A percentile compares a stretch with the other conserved stretches of the same genome.
phyloP scores from a whole-genome alignment of 2,113 vertebrate genomes.

The Catagonus wagneri region DNA sequence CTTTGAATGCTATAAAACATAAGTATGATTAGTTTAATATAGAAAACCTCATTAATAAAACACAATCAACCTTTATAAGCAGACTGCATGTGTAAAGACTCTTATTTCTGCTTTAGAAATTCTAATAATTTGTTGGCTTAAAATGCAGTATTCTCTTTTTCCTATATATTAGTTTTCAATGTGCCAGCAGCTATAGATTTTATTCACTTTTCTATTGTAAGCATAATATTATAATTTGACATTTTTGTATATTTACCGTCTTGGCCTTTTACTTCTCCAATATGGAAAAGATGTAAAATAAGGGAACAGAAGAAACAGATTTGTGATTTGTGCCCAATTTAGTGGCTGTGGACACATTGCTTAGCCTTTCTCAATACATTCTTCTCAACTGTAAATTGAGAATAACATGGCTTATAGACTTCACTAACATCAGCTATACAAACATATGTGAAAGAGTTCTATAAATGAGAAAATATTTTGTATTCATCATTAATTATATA shows the following conservation, averaged over 20 bases:
- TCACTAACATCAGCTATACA: neutral
- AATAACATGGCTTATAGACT: neutral
- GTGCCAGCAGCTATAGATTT: neutral
- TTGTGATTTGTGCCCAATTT: neutral
- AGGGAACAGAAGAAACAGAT: neutral
- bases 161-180: neutral
- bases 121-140: neutral
- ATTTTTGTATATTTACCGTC: neutral
- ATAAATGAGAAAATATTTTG: neutral
- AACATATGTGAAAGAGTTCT: neutral
- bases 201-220: neutral
- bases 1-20: slow-evolving; percentile 67
- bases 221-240: neutral
- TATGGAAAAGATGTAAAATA: neutral
- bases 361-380: neutral
- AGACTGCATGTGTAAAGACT: neutral
- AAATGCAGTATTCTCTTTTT: neutral
- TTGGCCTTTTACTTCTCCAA: neutral
- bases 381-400: neutral
- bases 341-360: neutral
- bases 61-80: neutral
- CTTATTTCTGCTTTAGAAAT: neutral
- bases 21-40: slow-evolving; percentile 83
- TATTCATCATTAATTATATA: neutral
- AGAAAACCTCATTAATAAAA: slow-evolving; percentile 79